Evolutionary conservation across 2,888 invertebrate genomes (phyloP).

Genomic region (Podabrus alpinus): DNA sequence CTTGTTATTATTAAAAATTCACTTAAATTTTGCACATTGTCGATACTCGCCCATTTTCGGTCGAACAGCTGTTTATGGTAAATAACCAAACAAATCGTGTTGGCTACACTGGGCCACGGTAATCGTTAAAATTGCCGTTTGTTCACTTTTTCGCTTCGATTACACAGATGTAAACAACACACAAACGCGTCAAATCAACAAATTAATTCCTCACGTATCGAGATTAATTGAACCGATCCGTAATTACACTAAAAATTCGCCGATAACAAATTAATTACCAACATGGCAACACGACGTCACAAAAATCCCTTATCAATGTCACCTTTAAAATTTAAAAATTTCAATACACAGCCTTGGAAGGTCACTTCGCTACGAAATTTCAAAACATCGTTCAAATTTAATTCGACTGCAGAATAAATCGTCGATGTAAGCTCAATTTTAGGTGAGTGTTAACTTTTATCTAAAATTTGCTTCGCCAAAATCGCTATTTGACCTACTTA

Average conservation of each 20-base stretch:
- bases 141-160: not conserved
- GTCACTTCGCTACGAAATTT: constrained; percentile 13
- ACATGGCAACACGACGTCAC: not conserved
- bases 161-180: not conserved
- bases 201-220: not conserved
- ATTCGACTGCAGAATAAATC: not conserved
- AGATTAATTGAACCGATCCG: not conserved
- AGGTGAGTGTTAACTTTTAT: not conserved
- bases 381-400: constrained; percentile 12
- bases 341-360: constrained; percentile 24
- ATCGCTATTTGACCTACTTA: not conserved
- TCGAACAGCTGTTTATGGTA: constrained; percentile 34
- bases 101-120: constrained; percentile 6
- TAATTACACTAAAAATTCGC: not conserved
- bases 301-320: constrained; percentile 23
- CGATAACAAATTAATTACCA: not conserved
- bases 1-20: not conserved
- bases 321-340: constrained; percentile 21
- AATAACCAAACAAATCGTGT: not conserved
- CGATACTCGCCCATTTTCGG: constrained; percentile 35
- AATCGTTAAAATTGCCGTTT: not conserved
- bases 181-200: not conserved
- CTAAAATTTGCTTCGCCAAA: not conserved
- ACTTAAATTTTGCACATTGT: constrained; percentile 18
- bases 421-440: not conserved